Evolutionary conservation across 2,113 vertebrate genomes (phyloP), one percentile per base, ranked within the genome.

Genomic region (Furnarius figulus): DNA sequence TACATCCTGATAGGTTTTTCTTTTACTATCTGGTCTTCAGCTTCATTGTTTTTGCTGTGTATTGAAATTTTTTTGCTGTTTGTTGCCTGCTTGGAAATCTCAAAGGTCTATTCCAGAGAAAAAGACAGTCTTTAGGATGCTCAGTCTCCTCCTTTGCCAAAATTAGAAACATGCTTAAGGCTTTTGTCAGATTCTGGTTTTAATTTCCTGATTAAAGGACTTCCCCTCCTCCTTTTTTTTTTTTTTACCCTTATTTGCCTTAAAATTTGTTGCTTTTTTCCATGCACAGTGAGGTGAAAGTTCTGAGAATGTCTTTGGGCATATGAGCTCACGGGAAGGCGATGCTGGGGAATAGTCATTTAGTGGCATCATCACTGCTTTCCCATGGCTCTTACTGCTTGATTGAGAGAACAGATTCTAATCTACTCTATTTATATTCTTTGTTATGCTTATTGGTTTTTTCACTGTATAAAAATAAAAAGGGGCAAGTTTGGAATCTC

Each of bases 161-260:
- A 95, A 95, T 93, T 91, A 80, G 63, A 91, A 96, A 77, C 42
- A 63, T 27, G 12, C 18, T 87, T 91, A 62, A 73, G 42, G 25
- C 71, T 83, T 91, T 86, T 90, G 35, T 71, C 63, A 91, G 78
- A 83, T 87, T 30, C 82, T 94, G 95, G 39, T 42, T 90, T 93
- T 88, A 84, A 96, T 95, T 94, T 97, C 88, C 85, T 94, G 39
- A 61, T 78, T 80, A 84, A 83, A 87, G 87, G 50, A 65, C 55
- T 93, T 83, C 31, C 42, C 28, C 31, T 59, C n/a, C 7, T 52
- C 77, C 46, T 55, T 33, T 50, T 63, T 66, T 76, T 75, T 47
- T 63, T 53, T 15, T 21, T 31, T 39, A 30, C 5, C 11, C 3
- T 25, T 28, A 13, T 87, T 93, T 86, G 42, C 27, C 31, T 77